These are phyloP conservation scores for Nyctalus aviator DNA, from an alignment of 2,797 vertebrate species.

Conservation along the genomic window DNA sequence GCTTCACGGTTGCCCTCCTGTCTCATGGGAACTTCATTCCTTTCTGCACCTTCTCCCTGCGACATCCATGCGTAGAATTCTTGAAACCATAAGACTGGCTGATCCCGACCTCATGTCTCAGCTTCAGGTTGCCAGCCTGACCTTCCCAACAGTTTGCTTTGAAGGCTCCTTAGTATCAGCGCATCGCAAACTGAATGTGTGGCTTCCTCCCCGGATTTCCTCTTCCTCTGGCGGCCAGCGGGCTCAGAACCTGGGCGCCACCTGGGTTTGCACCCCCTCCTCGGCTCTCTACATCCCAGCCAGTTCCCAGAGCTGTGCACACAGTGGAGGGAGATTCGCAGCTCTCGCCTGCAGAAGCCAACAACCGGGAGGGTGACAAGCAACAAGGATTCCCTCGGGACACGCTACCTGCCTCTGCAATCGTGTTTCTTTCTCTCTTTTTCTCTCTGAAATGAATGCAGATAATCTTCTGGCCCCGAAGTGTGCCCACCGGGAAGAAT, in stretches of 20 bases:
- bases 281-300: not conserved
- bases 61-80: not conserved
- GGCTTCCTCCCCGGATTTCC: not conserved
- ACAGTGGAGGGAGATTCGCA: not conserved
- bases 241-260: not conserved
- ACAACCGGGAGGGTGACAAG: constrained; percentile 5
- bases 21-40: not conserved
- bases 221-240: not conserved
- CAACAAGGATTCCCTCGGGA: not conserved
- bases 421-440: constrained; percentile 56
- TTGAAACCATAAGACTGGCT: not conserved
- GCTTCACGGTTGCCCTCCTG: not conserved
- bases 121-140: not conserved
- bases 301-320: not conserved
- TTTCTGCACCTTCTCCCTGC: not conserved
- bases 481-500: constrained; percentile 54
- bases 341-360: not conserved
- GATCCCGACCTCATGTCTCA: not conserved
- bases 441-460: constrained; percentile 69
- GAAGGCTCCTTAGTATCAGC: not conserved
- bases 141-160: not conserved
- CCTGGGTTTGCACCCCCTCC: not conserved
- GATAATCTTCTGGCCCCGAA: constrained; percentile 63
- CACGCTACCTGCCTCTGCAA: constrained; percentile 16
- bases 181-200: not conserved